Base-by-base conservation (phyloP, 2,797 vertebrate species). In the Ptychadena robeensis region DNA sequence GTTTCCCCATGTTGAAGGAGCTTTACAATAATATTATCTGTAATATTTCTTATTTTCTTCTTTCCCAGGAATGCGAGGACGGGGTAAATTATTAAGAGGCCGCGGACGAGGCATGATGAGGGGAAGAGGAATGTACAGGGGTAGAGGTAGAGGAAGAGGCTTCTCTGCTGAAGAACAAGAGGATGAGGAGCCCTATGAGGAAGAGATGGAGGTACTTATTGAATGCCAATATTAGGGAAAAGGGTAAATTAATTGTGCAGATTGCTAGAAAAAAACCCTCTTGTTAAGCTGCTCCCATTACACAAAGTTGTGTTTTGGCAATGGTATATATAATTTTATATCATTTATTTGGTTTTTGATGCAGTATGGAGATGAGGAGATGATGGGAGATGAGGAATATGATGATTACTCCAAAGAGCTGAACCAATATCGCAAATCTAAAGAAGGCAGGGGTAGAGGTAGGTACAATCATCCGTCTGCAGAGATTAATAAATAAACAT, bases 391-490 rank as follows among this genome's bases (percentile, higher is more conserved):
- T 0, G 96, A 97, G 0, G 96, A 97, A 2, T 97, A 96, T 0
- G 96, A 98, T 0, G 96, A 98, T 10, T 98, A 96, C 79, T 95
- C 95, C 0, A 98, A 98, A 85, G 97, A 98, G 14, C 87, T 96
- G 35, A 95, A 89, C 86, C 96, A 96, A 82, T 98, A 97, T 87
- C 96, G 96, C 57, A 93, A 95, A 86, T 91, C 90, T 76, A 98
- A 97, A 88, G 93, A 93, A 0, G 82, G 88, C 35, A 85, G 92
- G 0, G 96, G 96, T 28, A 89, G 96, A 89, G 96, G 96, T 87
- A 72, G 22, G 88, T 27, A 6, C 4, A 31, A 5, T 10, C 7
- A 40, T 27, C 2, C 7, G 14, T n/a, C 10, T 3, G 2, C 5
- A 6, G 14, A 37, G 25, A 0, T 5, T 5, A 72, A 9, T n/a